Evolutionary conservation across 2,797 vertebrate genomes (phyloP), one percentile per base, ranked within the genome.

Genomic region (Sebastes wilsoni): DNA sequence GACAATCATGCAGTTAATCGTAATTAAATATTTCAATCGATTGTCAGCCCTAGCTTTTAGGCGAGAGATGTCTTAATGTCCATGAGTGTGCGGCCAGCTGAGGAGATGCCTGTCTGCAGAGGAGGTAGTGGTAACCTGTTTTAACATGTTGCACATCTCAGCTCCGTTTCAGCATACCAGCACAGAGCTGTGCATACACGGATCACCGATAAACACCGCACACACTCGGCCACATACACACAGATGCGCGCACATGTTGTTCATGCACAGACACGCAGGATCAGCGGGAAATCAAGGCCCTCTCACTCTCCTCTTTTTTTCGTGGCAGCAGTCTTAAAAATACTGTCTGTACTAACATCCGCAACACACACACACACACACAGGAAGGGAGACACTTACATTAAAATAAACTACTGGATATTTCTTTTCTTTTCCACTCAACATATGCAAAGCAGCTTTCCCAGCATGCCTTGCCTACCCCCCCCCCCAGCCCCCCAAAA

Each of bases 121-220:
- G 84, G 85, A 90, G 77, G 88, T 61, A 79, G 61, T 8, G 22
- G 66, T 74, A 89, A 94, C 95, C 88, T 93, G 96, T 94, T 92
- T 54, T 10, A 91, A 94, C 95, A 92, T 4, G 95, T 87, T 86
- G 80, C 76, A 83, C 89, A 93, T 92, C 84, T 90, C 91, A 90
- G 67, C 75, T 42, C 82, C 62, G 74, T 85, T 80, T 68, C 80
- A 84, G 84, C 91, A 91, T 89, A 93, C 90, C 87, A 84, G 84
- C 80, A 85, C 18, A 76, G 61, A 90, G 81, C 65, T 61, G 85
- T 61, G 66, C 88, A 87, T 6, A 87, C 76, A 84, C 75, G 84
- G 69, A 90, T 88, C 74, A 69, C 82, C 67, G 88, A 82, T 76
- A 81, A 82, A 86, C 78, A 80, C 54, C 11, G 14, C 80, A 58